Evolutionary conservation across 2,113 vertebrate species (phyloP).

Genomic region (Osmerus mordax): DNA sequence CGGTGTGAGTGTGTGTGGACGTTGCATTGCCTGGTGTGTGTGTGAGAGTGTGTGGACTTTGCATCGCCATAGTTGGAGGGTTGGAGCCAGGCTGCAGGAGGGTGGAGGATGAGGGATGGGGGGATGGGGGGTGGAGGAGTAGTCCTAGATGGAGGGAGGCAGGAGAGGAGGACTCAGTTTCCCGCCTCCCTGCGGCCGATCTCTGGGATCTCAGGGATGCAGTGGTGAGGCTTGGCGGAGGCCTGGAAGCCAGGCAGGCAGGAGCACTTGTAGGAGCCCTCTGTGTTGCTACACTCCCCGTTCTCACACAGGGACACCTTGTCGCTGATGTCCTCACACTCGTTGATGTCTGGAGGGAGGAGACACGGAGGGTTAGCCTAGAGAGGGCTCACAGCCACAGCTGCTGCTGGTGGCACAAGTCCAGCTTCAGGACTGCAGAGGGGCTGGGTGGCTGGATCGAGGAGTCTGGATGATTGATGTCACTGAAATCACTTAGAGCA

Average conservation of each 20-base stretch:
- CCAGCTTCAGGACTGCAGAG: not conserved
- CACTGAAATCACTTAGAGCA: not conserved
- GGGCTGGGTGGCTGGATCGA: not conserved
- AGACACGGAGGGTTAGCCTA: not conserved
- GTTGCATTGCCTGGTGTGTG: slow-evolving; percentile 35
- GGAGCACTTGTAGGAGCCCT: slow-evolving; percentile 89
- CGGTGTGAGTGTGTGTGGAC: not conserved
- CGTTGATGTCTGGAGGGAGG: slow-evolving; percentile 82
- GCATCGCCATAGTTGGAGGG: slow-evolving; percentile 49
- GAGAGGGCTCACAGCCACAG: not conserved
- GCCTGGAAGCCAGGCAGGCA: slow-evolving; percentile 80
- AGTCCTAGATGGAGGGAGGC: slow-evolving; percentile 9
- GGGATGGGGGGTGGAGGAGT: slow-evolving; percentile 16
- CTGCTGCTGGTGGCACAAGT: not conserved
- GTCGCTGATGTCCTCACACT: slow-evolving; percentile 84
- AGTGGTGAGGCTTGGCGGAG: slow-evolving; percentile 78
- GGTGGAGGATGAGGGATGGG: not conserved
- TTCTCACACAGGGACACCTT: slow-evolving; percentile 82
- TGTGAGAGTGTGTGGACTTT: slow-evolving; percentile 50
- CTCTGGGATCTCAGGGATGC: slow-evolving; percentile 72
- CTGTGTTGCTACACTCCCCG: slow-evolving; percentile 83
- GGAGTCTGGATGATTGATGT: slow-evolving; percentile 11
- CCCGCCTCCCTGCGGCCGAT: slow-evolving; percentile 31
- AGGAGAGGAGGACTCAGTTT: slow-evolving; percentile 46
- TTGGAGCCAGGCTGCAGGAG: slow-evolving; percentile 37